Evolutionary conservation across 1,140 invertebrate genomes (phyloP).

Genomic region (Lepidotrigona ventralis): DNA sequence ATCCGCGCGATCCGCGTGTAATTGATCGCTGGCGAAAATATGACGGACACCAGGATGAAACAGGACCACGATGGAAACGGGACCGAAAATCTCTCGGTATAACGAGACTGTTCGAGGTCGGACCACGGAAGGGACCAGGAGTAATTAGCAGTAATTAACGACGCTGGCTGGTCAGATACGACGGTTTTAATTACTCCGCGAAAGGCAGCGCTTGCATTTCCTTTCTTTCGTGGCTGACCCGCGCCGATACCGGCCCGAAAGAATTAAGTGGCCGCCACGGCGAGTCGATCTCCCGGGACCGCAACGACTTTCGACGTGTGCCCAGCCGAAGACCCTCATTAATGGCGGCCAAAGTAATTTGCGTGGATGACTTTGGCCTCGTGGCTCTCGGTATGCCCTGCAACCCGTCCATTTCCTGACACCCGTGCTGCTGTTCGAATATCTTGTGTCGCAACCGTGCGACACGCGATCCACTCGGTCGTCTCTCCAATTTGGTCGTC

Average conservation of each 20-base stretch:
- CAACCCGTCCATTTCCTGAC: constrained; percentile 56
- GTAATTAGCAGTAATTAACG: constrained; percentile 66
- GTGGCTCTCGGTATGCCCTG: constrained; percentile 25
- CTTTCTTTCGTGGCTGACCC: constrained; percentile 53
- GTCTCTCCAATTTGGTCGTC: background rate
- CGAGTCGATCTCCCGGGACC: constrained; percentile 59
- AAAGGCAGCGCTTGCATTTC: constrained; percentile 55
- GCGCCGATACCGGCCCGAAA: constrained; percentile 53
- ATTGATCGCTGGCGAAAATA: constrained; percentile 10
- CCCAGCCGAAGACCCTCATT: constrained; percentile 68
- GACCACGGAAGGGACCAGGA: constrained; percentile 29
- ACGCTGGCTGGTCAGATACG: constrained; percentile 54
- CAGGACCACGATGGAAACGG: constrained; percentile 26
- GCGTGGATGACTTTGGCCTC: constrained; percentile 68
- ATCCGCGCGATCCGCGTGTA: constrained; percentile 20
- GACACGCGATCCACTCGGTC: constrained; percentile 49
- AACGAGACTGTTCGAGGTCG: constrained; percentile 31
- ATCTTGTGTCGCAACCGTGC: constrained; percentile 30
- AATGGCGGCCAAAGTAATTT: constrained; percentile 70
- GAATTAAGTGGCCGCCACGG: constrained; percentile 55
- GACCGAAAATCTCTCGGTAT: constrained; percentile 13
- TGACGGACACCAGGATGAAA: constrained; percentile 2
- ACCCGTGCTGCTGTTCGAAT: constrained; percentile 59
- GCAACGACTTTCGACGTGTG: constrained; percentile 65
- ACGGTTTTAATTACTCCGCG: constrained; percentile 64